Percentiles rank a stretch among this genome's conserved stretches.
Evolutionary conservation across 2,888 invertebrate species (phyloP).

Genomic region (Liodrosophila aerea): DNA sequence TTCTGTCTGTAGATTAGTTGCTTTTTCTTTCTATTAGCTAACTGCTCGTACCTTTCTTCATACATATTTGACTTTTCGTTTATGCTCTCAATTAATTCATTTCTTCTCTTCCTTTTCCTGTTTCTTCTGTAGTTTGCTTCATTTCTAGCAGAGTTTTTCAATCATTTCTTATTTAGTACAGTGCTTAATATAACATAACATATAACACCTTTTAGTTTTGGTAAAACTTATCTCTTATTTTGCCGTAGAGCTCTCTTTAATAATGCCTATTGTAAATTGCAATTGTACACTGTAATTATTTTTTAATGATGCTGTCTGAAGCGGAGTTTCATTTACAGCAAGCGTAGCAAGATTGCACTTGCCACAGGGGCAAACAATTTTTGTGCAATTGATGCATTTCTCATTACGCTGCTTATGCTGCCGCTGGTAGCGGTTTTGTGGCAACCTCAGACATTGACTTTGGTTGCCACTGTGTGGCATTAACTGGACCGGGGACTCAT

Average conservation of each 20-base stretch:
- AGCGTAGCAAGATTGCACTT: slow-evolving; percentile 8
- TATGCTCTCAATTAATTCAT: too few species aligned
- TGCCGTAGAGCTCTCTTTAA: background rate
- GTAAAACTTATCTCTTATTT: too few species aligned
- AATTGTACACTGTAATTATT: slow-evolving; percentile 20
- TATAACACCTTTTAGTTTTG: too few species aligned
- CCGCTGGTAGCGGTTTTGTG: slow-evolving; percentile 42
- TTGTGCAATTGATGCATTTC: slow-evolving; percentile 61
- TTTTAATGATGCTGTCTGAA: background rate
- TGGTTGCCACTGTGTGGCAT: slow-evolving; percentile 35
- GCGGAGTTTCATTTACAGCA: slow-evolving; percentile 9
- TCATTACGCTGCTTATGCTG: slow-evolving; percentile 50
- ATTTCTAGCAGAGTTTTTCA: too few species aligned
- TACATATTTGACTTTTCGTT: too few species aligned
- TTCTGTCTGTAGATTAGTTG: too few species aligned
- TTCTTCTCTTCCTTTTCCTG: too few species aligned
- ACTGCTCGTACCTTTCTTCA: too few species aligned
- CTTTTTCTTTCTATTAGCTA: too few species aligned
- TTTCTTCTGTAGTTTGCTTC: too few species aligned
- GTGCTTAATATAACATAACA: too few species aligned
- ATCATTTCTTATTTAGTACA: too few species aligned
- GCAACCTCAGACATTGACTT: slow-evolving; percentile 73
- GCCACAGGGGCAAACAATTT: slow-evolving; percentile 37
- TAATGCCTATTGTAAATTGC: slow-evolving; percentile 2
- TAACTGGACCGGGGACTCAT: slow-evolving; percentile 41